Base-by-base conservation (phyloP, 2,797 vertebrate genomes). In the Sebastes steindachneri region DNA sequence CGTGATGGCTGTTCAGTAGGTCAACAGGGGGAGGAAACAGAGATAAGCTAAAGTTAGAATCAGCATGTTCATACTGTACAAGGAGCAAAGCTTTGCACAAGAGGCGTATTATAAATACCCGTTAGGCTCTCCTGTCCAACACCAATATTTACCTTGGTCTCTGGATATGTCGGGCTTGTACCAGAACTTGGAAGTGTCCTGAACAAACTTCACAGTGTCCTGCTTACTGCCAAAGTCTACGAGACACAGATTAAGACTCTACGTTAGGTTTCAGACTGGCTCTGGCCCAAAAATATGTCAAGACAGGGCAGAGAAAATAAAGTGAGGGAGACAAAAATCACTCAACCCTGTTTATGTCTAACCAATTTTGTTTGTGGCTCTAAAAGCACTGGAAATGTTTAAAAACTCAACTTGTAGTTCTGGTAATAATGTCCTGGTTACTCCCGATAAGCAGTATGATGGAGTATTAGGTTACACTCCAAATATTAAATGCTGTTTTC, bases 111-210 rank as follows among this genome's bases (percentile, higher is more conserved):
- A 82, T 88, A 73, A 58, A 66, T 11, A 23, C 60, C 70, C 23
- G 51, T 58, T 26, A 23, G 55, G 17, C 64, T 73, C 77, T 57
- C 10, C 48, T 41, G 68, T 86, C 83, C 81, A 89, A 84, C 25
- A 57, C 62, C 77, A 90, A 87, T 92, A 85, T 91, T 82, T 96
- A 99, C 98, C 98, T 96, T 99, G 98, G 78, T 99, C 98, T 95
- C 98, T 95, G 83, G 98, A 98, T 92, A 99, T 99, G 90, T 99
- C 97, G 9, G 98, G 96, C 89, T 99, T 99, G 94, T 99, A 99
- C 98, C 98, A 99, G 94, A 98, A 99, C 90, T 96, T 99, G 73
- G 98, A 98, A 0, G 98, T 99, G 91, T 99, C 98, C 90, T 99
- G 98, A 77, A 99, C 98, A 94, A 99, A 99, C 93, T 98, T 99